These are phyloP conservation scores for Erannis defoliaria DNA, from an alignment of 2,888 invertebrate genomes.

Conservation along the genomic window DNA sequence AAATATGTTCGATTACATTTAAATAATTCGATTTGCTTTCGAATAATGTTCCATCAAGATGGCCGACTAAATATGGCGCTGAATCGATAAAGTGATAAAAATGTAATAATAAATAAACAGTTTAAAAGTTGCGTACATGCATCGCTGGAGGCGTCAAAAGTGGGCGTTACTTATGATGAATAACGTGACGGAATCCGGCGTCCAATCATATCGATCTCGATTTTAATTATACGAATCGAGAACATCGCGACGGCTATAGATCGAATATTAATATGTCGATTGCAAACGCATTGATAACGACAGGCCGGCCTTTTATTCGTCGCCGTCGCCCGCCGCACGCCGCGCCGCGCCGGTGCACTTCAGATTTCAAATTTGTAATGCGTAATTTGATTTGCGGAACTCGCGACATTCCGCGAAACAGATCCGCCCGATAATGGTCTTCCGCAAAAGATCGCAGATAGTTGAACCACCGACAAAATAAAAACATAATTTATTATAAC, in stretches of 20 bases:
- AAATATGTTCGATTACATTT: conserved; percentile 32
- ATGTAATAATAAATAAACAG: conserved; percentile 73
- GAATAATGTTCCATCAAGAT: conserved; percentile 57
- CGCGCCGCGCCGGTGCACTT: conserved; percentile 13
- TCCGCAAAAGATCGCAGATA: conserved; percentile 70
- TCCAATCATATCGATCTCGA: conserved; percentile 83
- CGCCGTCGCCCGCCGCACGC: conserved; percentile 47
- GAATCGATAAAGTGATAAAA: conserved; percentile 64
- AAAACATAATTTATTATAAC: conserved; percentile 58
- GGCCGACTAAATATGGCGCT: conserved; percentile 62
- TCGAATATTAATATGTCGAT: conserved; percentile 85
- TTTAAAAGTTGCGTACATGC: conserved; percentile 73
- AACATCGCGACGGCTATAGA: conserved; percentile 79
- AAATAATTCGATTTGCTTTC: conserved; percentile 42
- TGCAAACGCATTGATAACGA: conserved; percentile 74
- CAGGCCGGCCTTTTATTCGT: conserved; percentile 72
- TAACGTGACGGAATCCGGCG: conserved; percentile 82
- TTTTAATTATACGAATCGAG: conserved; percentile 85
- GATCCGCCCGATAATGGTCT: conserved; percentile 65
- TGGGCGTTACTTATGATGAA: conserved; percentile 81
- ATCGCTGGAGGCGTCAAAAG: conserved; percentile 84
- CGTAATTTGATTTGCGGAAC: conserved; percentile 79
- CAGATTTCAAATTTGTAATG: conserved; percentile 77
- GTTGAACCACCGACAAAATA: conserved; percentile 54
- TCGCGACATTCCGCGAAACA: conserved; percentile 72